Conservation (phyloP, 2,797 vertebrate species). For the Tangara arthus region DNA sequence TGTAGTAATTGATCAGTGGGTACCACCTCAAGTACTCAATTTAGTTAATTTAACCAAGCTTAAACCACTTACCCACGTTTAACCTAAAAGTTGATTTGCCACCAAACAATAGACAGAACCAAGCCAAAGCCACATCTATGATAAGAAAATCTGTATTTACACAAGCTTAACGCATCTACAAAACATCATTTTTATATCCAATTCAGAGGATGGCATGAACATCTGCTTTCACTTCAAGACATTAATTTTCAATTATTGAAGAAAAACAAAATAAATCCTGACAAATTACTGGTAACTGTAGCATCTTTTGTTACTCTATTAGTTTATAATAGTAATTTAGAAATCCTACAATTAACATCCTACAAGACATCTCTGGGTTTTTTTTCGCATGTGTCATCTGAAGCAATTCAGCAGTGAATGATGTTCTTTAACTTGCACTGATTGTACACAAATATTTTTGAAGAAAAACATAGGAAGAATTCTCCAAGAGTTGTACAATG, state of each 20-base stretch:
- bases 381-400: conserved; percentile 52
- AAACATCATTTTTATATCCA: conserved; percentile 74
- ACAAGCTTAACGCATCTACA: conserved; percentile 61
- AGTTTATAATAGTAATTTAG: conserved; percentile 72
- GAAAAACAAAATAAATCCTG: conserved; percentile 83
- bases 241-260: conserved; percentile 86
- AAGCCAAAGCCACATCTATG: conserved; percentile 31
- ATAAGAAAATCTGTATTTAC: conserved; percentile 53
- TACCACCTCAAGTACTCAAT: background rate
- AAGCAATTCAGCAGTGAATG: conserved; percentile 48
- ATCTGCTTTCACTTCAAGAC: conserved; percentile 85
- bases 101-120: conserved; percentile 23
- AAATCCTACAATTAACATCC: conserved; percentile 71
- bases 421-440: conserved; percentile 3
- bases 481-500: background rate
- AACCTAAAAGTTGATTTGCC: conserved; percentile 34
- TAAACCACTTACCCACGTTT: background rate
- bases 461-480: background rate
- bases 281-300: conserved; percentile 77
- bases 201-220: conserved; percentile 78
- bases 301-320: conserved; percentile 74
- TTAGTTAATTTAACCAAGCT: conserved; percentile 17
- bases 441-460: background rate
- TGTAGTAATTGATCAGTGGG: background rate
- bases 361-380: conserved; percentile 48